These are phyloP conservation scores for Hirtodrosophila confusa DNA, from an alignment of 2,888 invertebrate species.

Conservation along the genomic window DNA sequence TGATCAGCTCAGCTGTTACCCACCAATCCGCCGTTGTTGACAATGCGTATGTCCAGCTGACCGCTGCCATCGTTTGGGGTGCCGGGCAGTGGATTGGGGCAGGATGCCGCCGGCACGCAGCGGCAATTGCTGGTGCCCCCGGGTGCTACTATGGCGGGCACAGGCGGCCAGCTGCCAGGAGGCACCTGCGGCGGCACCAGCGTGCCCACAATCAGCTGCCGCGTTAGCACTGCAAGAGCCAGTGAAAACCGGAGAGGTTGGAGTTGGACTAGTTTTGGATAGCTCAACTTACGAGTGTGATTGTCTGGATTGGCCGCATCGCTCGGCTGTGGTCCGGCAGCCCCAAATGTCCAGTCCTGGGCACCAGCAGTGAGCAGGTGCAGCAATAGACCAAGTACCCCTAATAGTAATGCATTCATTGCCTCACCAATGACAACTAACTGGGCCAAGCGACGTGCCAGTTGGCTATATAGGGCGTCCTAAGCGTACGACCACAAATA, in stretches of 20 bases:
- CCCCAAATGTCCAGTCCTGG: slow-evolving; percentile 58
- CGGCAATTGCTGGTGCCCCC: slow-evolving; percentile 72
- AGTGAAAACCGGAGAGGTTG: background rate
- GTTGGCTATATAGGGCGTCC: slow-evolving; percentile 62
- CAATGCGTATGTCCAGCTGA: slow-evolving; percentile 87
- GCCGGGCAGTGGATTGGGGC: slow-evolving; percentile 72
- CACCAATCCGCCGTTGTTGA: slow-evolving; percentile 85
- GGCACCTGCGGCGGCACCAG: slow-evolving; percentile 55
- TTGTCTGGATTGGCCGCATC: slow-evolving; percentile 48
- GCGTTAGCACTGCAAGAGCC: slow-evolving; percentile 61
- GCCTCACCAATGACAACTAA: slow-evolving; percentile 56
- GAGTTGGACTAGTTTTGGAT: too few relatives aligned
- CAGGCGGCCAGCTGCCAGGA: slow-evolving; percentile 50
- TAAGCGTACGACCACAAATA: slow-evolving; percentile 23
- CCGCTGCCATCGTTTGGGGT: slow-evolving; percentile 85
- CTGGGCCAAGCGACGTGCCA: slow-evolving; percentile 30
- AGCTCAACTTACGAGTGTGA: slow-evolving; percentile 54
- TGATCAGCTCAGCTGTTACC: slow-evolving; percentile 2
- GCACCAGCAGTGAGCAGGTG: slow-evolving; percentile 29
- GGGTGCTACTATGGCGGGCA: slow-evolving; percentile 56
- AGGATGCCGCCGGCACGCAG: slow-evolving; percentile 83
- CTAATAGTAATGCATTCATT: slow-evolving; percentile 51
- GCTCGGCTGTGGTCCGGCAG: slow-evolving; percentile 47
- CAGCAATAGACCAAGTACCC: slow-evolving; percentile 31
- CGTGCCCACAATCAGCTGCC: slow-evolving; percentile 75